Conservation (phyloP, 2,888 invertebrate genomes). For the Pomacea canaliculata region DNA sequence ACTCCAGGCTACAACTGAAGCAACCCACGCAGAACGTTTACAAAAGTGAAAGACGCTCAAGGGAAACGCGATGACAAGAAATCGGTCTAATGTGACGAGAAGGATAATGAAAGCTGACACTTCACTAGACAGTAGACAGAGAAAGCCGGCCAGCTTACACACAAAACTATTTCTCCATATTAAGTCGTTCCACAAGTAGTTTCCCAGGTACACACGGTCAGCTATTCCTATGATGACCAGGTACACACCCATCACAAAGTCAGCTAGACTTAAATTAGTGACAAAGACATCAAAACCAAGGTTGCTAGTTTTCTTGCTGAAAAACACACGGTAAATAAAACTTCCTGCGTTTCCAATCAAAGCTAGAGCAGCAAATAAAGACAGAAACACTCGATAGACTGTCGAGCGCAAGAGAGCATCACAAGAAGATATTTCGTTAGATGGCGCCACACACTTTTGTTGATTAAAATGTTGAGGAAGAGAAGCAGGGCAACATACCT, state of each 20-base stretch:
- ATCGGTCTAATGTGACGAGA: not conserved
- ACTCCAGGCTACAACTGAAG: not conserved
- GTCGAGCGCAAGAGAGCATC: not conserved
- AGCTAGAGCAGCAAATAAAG: conserved; percentile 2
- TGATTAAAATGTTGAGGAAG: not conserved
- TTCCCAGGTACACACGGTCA: not conserved
- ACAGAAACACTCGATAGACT: conserved; percentile 1
- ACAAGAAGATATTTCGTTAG: conserved; percentile 3
- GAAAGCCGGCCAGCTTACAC: conserved; percentile 1
- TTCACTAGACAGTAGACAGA: conserved; percentile 3
- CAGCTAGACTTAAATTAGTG: not conserved
- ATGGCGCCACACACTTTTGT: not conserved
- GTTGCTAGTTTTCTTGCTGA: not conserved
- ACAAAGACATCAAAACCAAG: not conserved
- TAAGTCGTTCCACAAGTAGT: conserved; percentile 2
- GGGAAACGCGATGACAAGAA: not conserved
- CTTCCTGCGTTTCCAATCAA: conserved; percentile 3
- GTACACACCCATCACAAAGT: not conserved
- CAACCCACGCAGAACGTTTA: not conserved
- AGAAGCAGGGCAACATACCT: not conserved
- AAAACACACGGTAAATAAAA: not conserved
- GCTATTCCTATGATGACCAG: too few relatives aligned
- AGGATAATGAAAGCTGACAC: conserved; percentile 3
- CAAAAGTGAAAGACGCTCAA: not conserved
- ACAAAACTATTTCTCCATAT: not conserved